Evolutionary conservation across 2,888 invertebrate species (phyloP).

Genomic region (Eilema griseolum): DNA sequence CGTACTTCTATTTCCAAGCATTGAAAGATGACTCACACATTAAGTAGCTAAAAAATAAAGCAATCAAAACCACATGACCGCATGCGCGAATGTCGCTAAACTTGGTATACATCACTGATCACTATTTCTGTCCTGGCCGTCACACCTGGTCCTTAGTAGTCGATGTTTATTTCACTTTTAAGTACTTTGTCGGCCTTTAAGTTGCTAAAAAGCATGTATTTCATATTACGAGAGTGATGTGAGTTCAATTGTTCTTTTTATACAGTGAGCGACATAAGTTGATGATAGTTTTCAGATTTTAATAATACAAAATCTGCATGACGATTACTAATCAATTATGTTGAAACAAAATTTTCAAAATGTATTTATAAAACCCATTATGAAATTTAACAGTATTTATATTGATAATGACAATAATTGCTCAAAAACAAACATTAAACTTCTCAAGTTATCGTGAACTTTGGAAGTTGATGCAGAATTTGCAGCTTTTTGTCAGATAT

Average conservation of each 20-base stretch:
- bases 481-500: too few species aligned
- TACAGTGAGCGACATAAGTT: neutral
- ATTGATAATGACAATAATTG: too few species aligned
- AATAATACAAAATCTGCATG: too few species aligned
- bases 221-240: neutral
- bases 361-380: too few species aligned
- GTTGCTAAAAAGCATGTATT: conserved; percentile 8
- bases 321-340: too few species aligned
- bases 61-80: conserved; percentile 43
- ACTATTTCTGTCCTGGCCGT: conserved; percentile 29
- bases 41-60: conserved; percentile 18
- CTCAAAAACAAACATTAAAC: too few species aligned
- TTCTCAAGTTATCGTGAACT: too few species aligned
- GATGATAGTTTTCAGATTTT: too few species aligned
- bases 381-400: too few species aligned
- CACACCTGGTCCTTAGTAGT: conserved; percentile 41
- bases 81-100: conserved; percentile 34
- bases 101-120: conserved; percentile 25
- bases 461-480: too few species aligned
- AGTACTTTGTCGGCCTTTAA: conserved; percentile 40
- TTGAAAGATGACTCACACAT: conserved; percentile 2
- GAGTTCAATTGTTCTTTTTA: neutral
- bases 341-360: too few species aligned
- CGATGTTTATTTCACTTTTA: conserved; percentile 28
- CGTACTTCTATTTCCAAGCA: neutral